phyloP scores from a whole-genome alignment of 2,113 vertebrate genomes.

The Holacanthus passer region DNA sequence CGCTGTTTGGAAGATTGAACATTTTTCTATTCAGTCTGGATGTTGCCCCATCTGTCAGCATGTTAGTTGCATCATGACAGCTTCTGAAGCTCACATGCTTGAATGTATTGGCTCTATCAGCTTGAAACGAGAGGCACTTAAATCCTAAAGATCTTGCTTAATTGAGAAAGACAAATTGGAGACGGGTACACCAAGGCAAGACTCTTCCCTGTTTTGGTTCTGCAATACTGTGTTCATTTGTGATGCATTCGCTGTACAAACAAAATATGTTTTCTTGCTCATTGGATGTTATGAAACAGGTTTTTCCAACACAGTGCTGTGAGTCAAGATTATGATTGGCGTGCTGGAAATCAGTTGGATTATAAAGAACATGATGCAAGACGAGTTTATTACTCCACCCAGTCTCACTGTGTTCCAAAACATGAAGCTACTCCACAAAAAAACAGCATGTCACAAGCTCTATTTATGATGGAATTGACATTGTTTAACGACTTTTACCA shows the following conservation, averaged over 20 bases:
- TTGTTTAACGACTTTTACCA: constrained; percentile 25
- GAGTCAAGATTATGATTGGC: constrained; percentile 54
- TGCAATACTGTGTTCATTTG: neutral
- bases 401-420: constrained; percentile 38
- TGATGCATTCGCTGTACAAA: neutral
- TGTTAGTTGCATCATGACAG: constrained; percentile 74
- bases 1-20: neutral
- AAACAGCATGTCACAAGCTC: constrained; percentile 42
- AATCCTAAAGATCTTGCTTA: constrained; percentile 35
- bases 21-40: constrained; percentile 43
- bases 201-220: constrained; percentile 45
- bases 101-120: constrained; percentile 53
- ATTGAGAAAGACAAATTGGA: constrained; percentile 13
- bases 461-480: constrained; percentile 31
- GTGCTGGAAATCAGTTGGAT: constrained; percentile 37
- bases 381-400: constrained; percentile 28
- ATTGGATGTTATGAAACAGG: constrained; percentile 28
- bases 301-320: constrained; percentile 29
- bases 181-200: constrained; percentile 25
- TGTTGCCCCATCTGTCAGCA: constrained; percentile 65
- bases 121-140: constrained; percentile 58
- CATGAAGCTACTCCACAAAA: constrained; percentile 11
- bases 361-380: neutral
- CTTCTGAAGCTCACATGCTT: constrained; percentile 65
- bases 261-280: constrained; percentile 19